Conservation (phyloP, 2,113 vertebrate species). For the Sapayoa aenigma region DNA sequence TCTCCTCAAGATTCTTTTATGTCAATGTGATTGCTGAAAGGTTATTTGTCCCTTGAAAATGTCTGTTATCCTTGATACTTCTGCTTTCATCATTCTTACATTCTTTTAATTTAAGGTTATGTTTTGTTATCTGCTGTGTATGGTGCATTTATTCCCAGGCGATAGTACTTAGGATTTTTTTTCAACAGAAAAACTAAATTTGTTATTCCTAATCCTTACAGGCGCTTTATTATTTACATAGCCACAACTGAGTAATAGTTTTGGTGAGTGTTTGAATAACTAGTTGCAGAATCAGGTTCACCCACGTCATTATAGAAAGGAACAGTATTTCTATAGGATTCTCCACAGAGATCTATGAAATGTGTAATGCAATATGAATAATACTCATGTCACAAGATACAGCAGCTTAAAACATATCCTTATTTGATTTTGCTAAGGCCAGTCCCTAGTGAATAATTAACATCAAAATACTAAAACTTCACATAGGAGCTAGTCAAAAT, state of each 20-base stretch:
- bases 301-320: neutral
- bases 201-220: neutral
- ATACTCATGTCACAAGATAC: neutral
- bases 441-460: neutral
- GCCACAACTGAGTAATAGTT: neutral
- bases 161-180: neutral
- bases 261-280: neutral
- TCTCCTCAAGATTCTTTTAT: neutral
- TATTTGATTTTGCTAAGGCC: conserved; percentile 34
- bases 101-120: neutral
- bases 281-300: neutral
- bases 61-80: neutral
- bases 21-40: neutral
- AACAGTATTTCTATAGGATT: neutral
- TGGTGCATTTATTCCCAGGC: neutral
- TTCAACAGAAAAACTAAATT: neutral
- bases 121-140: neutral
- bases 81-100: neutral
- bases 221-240: neutral
- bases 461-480: conserved; percentile 6
- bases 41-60: neutral
- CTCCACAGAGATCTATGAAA: neutral
- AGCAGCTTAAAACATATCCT: neutral
- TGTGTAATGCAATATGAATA: neutral
- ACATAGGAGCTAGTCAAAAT: neutral